Evolutionary conservation across 2,113 vertebrate genomes (phyloP).

Genomic region (Sapajus apella): DNA sequence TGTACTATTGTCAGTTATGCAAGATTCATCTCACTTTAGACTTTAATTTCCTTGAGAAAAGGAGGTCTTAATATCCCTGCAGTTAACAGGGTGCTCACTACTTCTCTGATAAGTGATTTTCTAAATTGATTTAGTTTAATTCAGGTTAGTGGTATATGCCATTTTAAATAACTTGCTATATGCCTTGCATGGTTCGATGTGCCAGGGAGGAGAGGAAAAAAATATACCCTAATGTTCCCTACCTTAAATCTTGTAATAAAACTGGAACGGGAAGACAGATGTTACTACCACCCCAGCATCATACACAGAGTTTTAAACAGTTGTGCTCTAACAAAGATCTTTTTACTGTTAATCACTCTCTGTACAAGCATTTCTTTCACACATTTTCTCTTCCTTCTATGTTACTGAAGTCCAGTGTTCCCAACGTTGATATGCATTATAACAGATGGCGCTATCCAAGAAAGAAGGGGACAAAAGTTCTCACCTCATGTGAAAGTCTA

Average conservation of each 20-base stretch:
- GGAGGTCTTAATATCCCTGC: background rate
- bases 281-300: background rate
- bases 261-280: background rate
- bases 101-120: background rate
- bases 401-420: conserved; percentile 59
- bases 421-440: conserved; percentile 77
- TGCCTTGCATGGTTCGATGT: background rate
- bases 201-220: background rate
- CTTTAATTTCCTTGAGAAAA: background rate
- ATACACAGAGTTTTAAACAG: background rate
- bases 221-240: background rate
- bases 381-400: conserved; percentile 75
- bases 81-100: background rate
- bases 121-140: background rate
- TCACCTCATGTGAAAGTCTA: conserved; percentile 77
- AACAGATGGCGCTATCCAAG: conserved; percentile 76
- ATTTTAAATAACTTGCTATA: conserved; percentile 3
- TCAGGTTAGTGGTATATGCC: background rate
- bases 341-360: conserved; percentile 73
- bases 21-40: background rate
- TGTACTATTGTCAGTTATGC: background rate
- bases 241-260: conserved; percentile 11
- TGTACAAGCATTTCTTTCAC: conserved; percentile 62
- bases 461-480: conserved; percentile 79
- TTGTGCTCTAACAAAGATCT: conserved; percentile 47